Percentiles rank a stretch among this genome's conserved stretches.
Evolutionary conservation across 2,888 invertebrate genomes (phyloP).

Genomic region (Mesochorus sp.): DNA sequence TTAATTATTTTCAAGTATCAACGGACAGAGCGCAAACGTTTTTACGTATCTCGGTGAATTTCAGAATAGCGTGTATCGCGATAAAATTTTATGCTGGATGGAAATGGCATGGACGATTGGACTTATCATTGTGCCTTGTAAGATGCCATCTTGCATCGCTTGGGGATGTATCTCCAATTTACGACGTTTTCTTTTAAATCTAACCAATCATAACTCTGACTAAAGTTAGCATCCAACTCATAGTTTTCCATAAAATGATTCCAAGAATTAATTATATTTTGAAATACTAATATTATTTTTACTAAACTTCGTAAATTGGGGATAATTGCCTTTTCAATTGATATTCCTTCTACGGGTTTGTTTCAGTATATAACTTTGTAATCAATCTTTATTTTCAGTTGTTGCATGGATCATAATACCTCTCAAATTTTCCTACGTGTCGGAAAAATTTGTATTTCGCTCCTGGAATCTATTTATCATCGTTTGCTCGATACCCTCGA

Average conservation of each 20-base stretch:
- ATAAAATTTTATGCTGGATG: conserved; percentile 87
- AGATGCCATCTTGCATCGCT: no score
- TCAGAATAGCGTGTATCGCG: conserved; percentile 89
- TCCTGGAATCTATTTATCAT: conserved; percentile 92
- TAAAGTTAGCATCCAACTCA: no score
- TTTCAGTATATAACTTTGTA: background rate
- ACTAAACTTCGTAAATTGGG: background rate
- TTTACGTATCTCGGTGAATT: conserved; percentile 92
- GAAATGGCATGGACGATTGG: conserved; percentile 92
- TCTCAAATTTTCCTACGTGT: conserved; percentile 84
- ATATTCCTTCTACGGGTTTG: background rate
- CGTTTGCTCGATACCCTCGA: conserved; percentile 87
- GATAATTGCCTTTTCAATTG: background rate
- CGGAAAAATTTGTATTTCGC: conserved; percentile 86
- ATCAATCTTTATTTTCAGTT: conserved; percentile 15
- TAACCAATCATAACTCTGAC: no score
- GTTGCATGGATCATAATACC: conserved; percentile 88
- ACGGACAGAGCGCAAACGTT: conserved; percentile 79
- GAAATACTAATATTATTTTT: no score
- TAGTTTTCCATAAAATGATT: no score
- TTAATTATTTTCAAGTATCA: background rate
- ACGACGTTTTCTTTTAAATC: no score
- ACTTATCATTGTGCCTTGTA: conserved; percentile 88
- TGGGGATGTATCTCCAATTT: no score
- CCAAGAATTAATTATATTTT: no score